These are phyloP conservation scores for Pipistrellus nathusii DNA, from an alignment of 2,797 vertebrate genomes.

Conservation along the genomic window DNA sequence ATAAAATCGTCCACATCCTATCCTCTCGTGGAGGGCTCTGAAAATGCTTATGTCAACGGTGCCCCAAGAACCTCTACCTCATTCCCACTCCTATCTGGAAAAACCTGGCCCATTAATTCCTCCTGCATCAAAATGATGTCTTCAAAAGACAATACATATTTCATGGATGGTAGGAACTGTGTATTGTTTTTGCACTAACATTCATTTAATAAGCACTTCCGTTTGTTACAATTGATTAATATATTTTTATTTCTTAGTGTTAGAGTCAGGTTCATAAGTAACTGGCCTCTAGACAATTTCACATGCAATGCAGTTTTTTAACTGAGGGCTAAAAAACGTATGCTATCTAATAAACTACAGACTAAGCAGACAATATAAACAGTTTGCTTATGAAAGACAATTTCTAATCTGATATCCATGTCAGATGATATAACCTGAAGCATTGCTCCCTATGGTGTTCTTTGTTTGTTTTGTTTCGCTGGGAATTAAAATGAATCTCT, in stretches of 20 bases:
- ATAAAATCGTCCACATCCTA: too few species aligned
- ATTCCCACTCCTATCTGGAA: too few species aligned
- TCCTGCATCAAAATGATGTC: not conserved
- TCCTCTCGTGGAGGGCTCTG: too few species aligned
- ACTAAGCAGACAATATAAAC: not conserved
- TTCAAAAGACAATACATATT: constrained; percentile 52
- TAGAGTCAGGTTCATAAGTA: constrained; percentile 27
- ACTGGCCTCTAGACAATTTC: constrained; percentile 53
- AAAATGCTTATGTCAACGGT: too few species aligned
- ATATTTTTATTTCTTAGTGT: constrained; percentile 16
- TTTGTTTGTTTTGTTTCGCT: constrained; percentile 71
- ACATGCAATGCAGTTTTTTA: constrained; percentile 45
- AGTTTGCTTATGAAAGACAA: constrained; percentile 42
- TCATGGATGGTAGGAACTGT: not conserved
- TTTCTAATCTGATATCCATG: constrained; percentile 70
- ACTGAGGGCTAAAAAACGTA: not conserved
- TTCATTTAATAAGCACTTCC: constrained; percentile 53
- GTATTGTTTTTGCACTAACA: constrained; percentile 49
- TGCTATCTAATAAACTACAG: not conserved
- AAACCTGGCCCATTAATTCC: too few species aligned
- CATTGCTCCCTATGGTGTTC: constrained; percentile 56
- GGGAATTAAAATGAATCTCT: constrained; percentile 64
- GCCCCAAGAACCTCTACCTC: too few species aligned
- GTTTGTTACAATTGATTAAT: constrained; percentile 53
- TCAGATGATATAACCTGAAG: constrained; percentile 64